Base-by-base conservation (phyloP, 2,888 invertebrate species). In the Trissolcus brochymenae region DNA sequence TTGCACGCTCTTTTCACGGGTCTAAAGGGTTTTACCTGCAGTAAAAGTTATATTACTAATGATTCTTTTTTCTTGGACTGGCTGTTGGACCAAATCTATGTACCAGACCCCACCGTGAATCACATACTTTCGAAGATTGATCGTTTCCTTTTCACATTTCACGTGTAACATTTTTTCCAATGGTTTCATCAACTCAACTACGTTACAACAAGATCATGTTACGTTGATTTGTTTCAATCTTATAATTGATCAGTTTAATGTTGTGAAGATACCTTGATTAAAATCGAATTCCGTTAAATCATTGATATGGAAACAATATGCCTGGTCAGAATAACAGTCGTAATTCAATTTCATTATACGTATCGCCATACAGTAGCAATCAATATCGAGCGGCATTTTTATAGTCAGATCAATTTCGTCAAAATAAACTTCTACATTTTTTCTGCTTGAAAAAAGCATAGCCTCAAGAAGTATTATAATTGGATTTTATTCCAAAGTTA, bases 41-140 rank as follows among this genome's bases (percentile, higher is more conserved):
- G 93, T 92, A 0, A 93, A 80, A 0, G 85, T 86, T 49, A 92
- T 85, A 0, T 90, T 90, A 17, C 90, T 89, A 0, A 88, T 86
- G 88, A 93, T 90, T 6, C 90, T 89, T 78, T 93, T 93, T 0
- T 94, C 93, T 81, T 96, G 96, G 0, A 95, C 94, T 0, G 96
- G 96, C 14, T 94, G 94, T 60, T 92, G 91, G 61, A 95, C 89
- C 56, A 95, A 90, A 82, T 96, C 94, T 54, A 96, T 88, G 80
- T 93, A 92, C 75, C 93, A 93, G 0, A 95, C 92, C 0, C 96
- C 96, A 0, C 95, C 95, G 14, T 95, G 91, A 61, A 96, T 92
- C 0, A 90, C 91, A 86, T 93, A 94, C 84, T 94, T 94, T 51
- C 96, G 90, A 60, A 96, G 89, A 88, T 96, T 95, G 0, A 96